Percentiles rank a stretch among this genome's conserved stretches.
phyloP scores from a whole-genome alignment of 2,888 invertebrate species.

The Plebejus argus region DNA sequence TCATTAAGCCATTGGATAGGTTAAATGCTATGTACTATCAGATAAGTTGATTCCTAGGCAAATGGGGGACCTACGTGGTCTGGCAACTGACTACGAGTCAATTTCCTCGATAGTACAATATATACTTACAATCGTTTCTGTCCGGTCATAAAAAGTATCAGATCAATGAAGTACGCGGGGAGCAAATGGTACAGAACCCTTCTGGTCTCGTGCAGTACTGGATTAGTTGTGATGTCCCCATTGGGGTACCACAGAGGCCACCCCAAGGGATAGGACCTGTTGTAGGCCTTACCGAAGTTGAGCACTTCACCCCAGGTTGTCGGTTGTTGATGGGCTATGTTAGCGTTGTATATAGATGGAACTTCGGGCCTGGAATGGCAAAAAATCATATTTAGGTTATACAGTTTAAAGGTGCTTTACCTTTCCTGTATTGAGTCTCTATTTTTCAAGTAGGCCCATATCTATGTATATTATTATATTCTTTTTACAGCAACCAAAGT shows the following conservation, averaged over 20 bases:
- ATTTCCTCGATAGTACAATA: too few species aligned
- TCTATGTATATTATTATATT: too few species aligned
- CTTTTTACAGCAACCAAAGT: too few species aligned
- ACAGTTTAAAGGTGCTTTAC: too few species aligned
- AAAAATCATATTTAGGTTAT: not conserved
- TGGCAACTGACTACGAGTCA: too few species aligned
- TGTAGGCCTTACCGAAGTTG: slow-evolving; percentile 83
- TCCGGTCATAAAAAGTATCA: slow-evolving; percentile 85
- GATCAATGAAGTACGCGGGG: slow-evolving; percentile 90
- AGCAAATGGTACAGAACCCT: slow-evolving; percentile 87
- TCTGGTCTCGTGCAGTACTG: slow-evolving; percentile 83
- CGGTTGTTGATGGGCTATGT: slow-evolving; percentile 89
- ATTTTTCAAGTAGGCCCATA: too few species aligned
- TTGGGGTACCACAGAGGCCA: slow-evolving; percentile 93
- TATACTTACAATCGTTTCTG: slow-evolving; percentile 89
- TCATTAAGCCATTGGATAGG: not conserved
- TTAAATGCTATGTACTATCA: too few species aligned
- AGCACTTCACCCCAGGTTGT: slow-evolving; percentile 94
- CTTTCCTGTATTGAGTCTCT: too few species aligned
- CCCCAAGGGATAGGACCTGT: slow-evolving; percentile 88
- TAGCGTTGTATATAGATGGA: slow-evolving; percentile 93
- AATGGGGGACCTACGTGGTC: too few species aligned
- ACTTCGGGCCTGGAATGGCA: slow-evolving; percentile 72
- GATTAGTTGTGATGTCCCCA: slow-evolving; percentile 86
- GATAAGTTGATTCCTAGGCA: too few species aligned